These are phyloP conservation scores for Yponomeuta sedellus DNA, from an alignment of 2,888 invertebrate genomes.

Conservation along the genomic window DNA sequence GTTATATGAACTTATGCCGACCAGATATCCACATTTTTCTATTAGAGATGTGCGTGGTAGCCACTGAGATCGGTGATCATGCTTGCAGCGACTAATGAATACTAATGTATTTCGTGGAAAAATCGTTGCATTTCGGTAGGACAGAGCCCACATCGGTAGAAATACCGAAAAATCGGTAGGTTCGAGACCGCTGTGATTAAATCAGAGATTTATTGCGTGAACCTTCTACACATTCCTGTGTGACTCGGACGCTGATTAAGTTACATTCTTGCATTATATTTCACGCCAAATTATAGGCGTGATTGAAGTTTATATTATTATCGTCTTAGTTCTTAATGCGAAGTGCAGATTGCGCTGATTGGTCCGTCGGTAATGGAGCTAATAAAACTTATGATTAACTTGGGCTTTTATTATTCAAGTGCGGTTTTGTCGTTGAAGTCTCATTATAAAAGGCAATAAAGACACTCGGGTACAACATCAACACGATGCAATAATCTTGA, in stretches of 20 bases:
- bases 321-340: background rate
- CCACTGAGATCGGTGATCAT: too few relatives aligned
- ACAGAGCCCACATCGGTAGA: too few relatives aligned
- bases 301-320: constrained; percentile 3
- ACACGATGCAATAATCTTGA: too few relatives aligned
- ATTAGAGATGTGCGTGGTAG: too few relatives aligned
- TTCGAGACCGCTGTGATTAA: too few relatives aligned
- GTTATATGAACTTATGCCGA: too few relatives aligned
- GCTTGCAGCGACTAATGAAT: too few relatives aligned
- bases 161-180: too few relatives aligned
- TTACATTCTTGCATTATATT: constrained; percentile 21
- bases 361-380: background rate
- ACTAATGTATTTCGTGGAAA: too few relatives aligned
- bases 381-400: constrained; percentile 2
- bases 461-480: background rate
- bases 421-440: background rate
- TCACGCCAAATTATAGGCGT: constrained; percentile 18
- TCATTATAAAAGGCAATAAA: background rate
- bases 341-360: background rate
- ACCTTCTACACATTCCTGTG: background rate
- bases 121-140: too few relatives aligned
- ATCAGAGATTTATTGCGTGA: background rate
- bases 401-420: background rate
- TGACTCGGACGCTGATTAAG: constrained; percentile 9
- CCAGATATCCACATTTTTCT: too few relatives aligned